Percentiles rank a stretch among this genome's conserved stretches.
Evolutionary conservation across 2,888 invertebrate species (phyloP).

Genomic region (Tachina grossa): DNA sequence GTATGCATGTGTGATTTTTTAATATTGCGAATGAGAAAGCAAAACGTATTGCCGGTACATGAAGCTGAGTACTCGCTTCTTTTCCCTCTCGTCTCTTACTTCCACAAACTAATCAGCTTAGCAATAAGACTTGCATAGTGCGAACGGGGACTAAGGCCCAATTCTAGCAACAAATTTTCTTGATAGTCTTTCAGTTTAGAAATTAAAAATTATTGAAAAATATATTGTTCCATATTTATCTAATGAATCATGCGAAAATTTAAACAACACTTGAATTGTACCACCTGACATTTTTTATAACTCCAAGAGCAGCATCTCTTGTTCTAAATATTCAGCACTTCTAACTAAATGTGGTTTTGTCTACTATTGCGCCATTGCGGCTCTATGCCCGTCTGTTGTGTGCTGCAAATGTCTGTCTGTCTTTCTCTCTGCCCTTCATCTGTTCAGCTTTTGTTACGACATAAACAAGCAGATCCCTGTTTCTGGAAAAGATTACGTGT

Average conservation of each 20-base stretch:
- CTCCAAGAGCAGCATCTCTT: neutral
- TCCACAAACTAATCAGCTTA: too few species aligned
- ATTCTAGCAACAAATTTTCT: too few species aligned
- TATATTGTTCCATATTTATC: too few species aligned
- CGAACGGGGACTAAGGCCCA: too few species aligned
- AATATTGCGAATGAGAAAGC: too few species aligned
- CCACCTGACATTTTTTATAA: neutral
- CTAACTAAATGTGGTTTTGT: conserved; percentile 10
- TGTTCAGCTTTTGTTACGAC: conserved; percentile 3
- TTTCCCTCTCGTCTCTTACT: too few species aligned
- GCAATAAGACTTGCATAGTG: too few species aligned
- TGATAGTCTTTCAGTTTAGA: too few species aligned
- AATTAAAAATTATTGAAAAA: too few species aligned
- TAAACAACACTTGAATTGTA: neutral
- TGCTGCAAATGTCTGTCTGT: neutral
- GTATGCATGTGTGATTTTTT: too few species aligned
- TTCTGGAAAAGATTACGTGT: conserved; percentile 28
- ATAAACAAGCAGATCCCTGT: conserved; percentile 16
- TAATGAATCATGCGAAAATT: neutral
- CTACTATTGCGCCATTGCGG: neutral
- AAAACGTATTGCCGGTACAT: too few species aligned
- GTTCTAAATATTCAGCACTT: neutral
- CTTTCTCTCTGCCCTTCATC: conserved; percentile 2
- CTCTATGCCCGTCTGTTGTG: neutral
- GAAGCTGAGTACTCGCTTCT: too few species aligned